Base-by-base conservation (phyloP, 64 coral and sea anemone species). In the Platygyra sinensis region DNA sequence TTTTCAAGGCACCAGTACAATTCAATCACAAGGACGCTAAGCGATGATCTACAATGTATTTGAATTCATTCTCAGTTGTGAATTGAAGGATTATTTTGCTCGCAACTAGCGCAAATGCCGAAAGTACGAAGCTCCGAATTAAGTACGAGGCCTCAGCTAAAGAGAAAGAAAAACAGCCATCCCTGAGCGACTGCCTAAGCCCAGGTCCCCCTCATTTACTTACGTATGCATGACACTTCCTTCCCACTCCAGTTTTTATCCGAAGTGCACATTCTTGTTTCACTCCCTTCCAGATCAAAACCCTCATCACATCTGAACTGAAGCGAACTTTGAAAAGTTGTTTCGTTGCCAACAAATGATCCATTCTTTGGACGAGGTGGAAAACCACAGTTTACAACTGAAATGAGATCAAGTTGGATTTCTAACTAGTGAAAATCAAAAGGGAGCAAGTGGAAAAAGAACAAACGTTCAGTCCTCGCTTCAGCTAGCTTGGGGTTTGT, bases 341-440 rank as follows among this genome's bases (percentile, higher is more conserved):
- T 94, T 52, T 57, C 11, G 28, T 73, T 89, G 27, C 92, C 92
- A 36, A 33, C 32, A 31, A 55, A 50, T 19, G 77, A 54, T 27
- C 92, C 87, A 74, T 94, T 94, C 36, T 49, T 25, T 16, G 92
- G 92, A 28, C 22, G 33, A 15, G 67, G 77, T 32, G 82, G 92
- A 0, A 13, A 39, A 5, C 93, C 93, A 80, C 93, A 94, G 62
- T 94, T 62, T 29, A 90, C 81, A 94, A 89, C 93, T 94, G 22
- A 62, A 38, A 52, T 22, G 33, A 33, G 63, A 71, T 14, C 17
- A 30, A 60, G 0, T 22, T 32, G n/a, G 24, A 60, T 29, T 16
- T 28, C 18, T 28, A 69, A 27, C 22, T n/a, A 29, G 22, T 69
- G 3, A 69, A 10, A 25, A 1, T 25, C 29, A 67, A 67, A 25